Evolutionary conservation across 2,113 vertebrate genomes (phyloP).

Genomic region (Chrysochloris asiatica): DNA sequence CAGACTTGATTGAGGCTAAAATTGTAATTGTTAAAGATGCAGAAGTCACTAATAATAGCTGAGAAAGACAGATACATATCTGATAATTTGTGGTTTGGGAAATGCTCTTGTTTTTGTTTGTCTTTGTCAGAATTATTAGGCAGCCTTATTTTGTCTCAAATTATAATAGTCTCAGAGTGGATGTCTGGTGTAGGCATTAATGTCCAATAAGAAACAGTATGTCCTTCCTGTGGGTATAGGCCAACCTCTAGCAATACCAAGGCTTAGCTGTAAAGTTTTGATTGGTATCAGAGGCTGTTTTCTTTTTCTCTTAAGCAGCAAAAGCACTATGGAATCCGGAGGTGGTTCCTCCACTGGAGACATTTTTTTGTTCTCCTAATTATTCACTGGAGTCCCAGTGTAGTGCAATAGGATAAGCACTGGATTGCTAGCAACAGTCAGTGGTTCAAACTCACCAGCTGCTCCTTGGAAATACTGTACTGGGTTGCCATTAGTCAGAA

Average conservation of each 20-base stretch:
- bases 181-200: not conserved
- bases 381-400: too few relatives aligned
- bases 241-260: not conserved
- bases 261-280: not conserved
- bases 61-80: not conserved
- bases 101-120: slow-evolving; percentile 30
- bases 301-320: not conserved
- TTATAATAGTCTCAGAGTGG: not conserved
- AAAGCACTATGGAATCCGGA: not conserved
- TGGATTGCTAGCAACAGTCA: too few relatives aligned
- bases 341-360: not conserved
- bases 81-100: slow-evolving; percentile 24
- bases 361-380: slow-evolving; percentile 14
- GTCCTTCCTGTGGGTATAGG: not conserved
- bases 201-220: not conserved
- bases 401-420: too few relatives aligned
- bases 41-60: not conserved
- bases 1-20: not conserved
- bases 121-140: slow-evolving; percentile 11
- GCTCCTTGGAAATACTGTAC: too few relatives aligned
- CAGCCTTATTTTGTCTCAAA: not conserved
- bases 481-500: too few relatives aligned
- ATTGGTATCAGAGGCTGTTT: not conserved
- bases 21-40: not conserved
- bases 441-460: too few relatives aligned